Conservation (phyloP, 1,140 invertebrate genomes). For the Tetragonula clypearis region DNA sequence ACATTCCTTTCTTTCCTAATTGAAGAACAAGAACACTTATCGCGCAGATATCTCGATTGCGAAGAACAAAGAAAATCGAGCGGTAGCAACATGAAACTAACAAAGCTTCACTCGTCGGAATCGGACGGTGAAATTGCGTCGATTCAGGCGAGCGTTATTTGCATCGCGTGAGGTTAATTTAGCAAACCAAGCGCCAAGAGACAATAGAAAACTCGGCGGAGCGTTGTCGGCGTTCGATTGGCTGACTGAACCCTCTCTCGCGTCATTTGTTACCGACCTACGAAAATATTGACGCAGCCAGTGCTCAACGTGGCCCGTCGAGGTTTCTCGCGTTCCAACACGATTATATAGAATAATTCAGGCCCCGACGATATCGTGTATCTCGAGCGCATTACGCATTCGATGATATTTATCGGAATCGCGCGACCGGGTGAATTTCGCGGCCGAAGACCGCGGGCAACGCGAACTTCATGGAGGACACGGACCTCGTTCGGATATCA, state of each 20-base stretch:
- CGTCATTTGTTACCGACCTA: constrained; percentile 3
- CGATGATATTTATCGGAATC: constrained; percentile 33
- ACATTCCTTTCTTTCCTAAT: no score
- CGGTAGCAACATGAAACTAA: background rate
- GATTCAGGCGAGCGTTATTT: background rate
- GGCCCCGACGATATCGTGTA: background rate
- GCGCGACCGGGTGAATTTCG: constrained; percentile 26
- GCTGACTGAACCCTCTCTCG: background rate
- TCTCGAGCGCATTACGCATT: constrained; percentile 33
- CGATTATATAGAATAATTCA: background rate
- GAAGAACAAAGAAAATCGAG: background rate
- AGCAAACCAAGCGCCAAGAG: background rate
- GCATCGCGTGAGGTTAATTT: constrained; percentile 24
- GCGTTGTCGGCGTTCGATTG: background rate
- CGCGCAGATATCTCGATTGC: background rate
- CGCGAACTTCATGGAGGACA: background rate
- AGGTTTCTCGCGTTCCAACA: background rate
- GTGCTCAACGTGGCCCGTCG: background rate
- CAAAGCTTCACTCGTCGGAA: background rate
- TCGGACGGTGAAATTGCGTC: background rate
- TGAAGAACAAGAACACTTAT: background rate
- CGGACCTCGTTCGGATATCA: background rate
- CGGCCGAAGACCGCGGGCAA: constrained; percentile 9
- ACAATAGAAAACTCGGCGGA: background rate
- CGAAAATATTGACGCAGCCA: constrained; percentile 21